phyloP scores from a whole-genome alignment of 2,888 invertebrate species.

The Drosophila dives region DNA sequence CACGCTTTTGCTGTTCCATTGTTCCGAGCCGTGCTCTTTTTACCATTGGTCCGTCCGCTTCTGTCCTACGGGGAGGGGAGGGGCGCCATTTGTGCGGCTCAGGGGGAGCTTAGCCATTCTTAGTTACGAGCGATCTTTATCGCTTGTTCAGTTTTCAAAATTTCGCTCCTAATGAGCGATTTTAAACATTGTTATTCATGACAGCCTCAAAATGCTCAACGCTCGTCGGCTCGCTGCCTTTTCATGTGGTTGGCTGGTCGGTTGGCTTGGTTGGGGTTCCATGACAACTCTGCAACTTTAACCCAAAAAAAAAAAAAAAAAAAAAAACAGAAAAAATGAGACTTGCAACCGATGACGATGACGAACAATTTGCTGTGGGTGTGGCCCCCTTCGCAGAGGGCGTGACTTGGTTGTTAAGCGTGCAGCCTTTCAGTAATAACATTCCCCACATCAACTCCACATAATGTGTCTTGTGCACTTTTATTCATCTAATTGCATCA shows the following conservation, averaged over 20 bases:
- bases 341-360: slow-evolving; percentile 22
- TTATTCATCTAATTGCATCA: slow-evolving; percentile 28
- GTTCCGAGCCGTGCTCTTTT: slow-evolving; percentile 23
- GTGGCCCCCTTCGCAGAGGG: slow-evolving; percentile 56
- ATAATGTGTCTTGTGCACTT: background rate
- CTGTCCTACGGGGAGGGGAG: slow-evolving; percentile 15
- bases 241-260: slow-evolving; percentile 61
- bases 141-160: slow-evolving; percentile 75
- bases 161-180: slow-evolving; percentile 78
- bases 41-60: slow-evolving; percentile 7
- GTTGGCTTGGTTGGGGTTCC: slow-evolving; percentile 54
- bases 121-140: slow-evolving; percentile 63
- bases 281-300: slow-evolving; percentile 31
- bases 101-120: background rate
- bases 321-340: background rate
- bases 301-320: background rate
- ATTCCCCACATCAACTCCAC: slow-evolving; percentile 35
- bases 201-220: slow-evolving; percentile 32
- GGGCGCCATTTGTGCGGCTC: slow-evolving; percentile 38
- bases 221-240: slow-evolving; percentile 41
- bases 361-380: slow-evolving; percentile 58
- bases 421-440: slow-evolving; percentile 46
- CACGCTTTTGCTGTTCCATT: slow-evolving; percentile 63
- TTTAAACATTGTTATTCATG: slow-evolving; percentile 75
- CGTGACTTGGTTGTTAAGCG: slow-evolving; percentile 70